Base-by-base conservation (phyloP, 2,888 invertebrate species). In the Lepidocyrtoides sp. region DNA sequence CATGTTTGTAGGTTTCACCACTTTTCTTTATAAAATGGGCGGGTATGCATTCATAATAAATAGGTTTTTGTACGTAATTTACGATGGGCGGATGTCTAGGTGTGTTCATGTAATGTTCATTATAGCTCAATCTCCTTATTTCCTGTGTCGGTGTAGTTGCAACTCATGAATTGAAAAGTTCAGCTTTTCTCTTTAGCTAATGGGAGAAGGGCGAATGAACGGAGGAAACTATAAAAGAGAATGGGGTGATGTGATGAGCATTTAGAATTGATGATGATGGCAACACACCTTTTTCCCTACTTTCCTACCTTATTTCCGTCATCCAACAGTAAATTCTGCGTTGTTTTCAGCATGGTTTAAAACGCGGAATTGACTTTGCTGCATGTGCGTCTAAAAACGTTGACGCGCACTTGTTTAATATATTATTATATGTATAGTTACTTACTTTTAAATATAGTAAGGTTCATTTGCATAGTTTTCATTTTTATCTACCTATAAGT, bases 51-150 rank as follows among this genome's bases (percentile, higher is more conserved):
- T 81, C 54, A 54, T 81, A 87, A 63, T 63, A 57, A 81, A 81
- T 69, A 20, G 54, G 79, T 5, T 48, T 75, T 23, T 17, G 17
- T 26, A 10, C 26, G 29, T 60, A 82, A 89, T 89, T 89, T 89
- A 89, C 60, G 82, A 83, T 72, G 89, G 89, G 75, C 60, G 82
- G 69, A 75, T 48, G 14, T 5, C 72, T 72, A 17, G 89, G 81
- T 69, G 88, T 79, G 63, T 36, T 29, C 29, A 29, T 63, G 17
- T 72, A 69, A 66, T 17, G 41, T 51, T 2, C 41, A 32, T 8
- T 57, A 63, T 60, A 20, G 29, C 77, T 66, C 57, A 82, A 69
- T 82, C 82, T 82, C 44, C 51, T 75, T 63, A 57, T 69, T 89
- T 44, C 69, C 81, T 54, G 54, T 20, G n/a, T 63, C n/a, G 23